Evolutionary conservation across 1,140 invertebrate species (phyloP).

Genomic region (Rhyacophila brunnea): DNA sequence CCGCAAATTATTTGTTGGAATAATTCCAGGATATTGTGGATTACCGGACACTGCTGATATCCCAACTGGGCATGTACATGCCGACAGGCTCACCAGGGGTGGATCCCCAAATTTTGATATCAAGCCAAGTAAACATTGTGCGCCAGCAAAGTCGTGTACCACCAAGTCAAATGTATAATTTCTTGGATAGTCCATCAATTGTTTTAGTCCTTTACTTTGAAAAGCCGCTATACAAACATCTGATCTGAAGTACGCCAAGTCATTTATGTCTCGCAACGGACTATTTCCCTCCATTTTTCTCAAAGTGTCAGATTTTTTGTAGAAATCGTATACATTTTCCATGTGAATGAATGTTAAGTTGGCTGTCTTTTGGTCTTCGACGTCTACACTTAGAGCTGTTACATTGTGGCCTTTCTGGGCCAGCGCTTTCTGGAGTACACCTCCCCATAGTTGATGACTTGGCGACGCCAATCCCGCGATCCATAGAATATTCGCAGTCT

Average conservation of each 20-base stretch:
- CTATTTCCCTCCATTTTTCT: conserved; percentile 7
- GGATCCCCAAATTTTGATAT: conserved; percentile 33
- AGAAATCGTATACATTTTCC: conserved; percentile 32
- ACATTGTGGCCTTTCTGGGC: conserved; percentile 34
- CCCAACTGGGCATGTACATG: conserved; percentile 29
- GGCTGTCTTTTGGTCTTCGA: conserved; percentile 8
- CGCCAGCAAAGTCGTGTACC: conserved; percentile 34
- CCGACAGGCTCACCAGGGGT: conserved; percentile 26
- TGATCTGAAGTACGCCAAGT: conserved; percentile 24
- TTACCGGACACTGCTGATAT: conserved; percentile 27
- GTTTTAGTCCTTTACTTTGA: conserved; percentile 19
- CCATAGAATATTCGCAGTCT: conserved; percentile 26
- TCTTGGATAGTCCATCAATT: conserved; percentile 29
- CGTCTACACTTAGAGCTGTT: conserved; percentile 33
- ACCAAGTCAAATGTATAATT: conserved; percentile 38
- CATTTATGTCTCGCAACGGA: conserved; percentile 15
- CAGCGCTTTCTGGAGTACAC: conserved; percentile 26
- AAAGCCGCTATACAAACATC: conserved; percentile 25
- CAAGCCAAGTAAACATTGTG: conserved; percentile 33
- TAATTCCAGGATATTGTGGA: conserved; percentile 23
- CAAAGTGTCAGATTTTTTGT: conserved; percentile 3
- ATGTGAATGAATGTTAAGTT: conserved; percentile 35
- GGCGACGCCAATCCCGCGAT: conserved; percentile 26
- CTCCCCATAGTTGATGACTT: conserved; percentile 34
- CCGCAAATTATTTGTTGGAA: conserved; percentile 24